A percentile compares a stretch with the other conserved stretches of the same genome.
Conservation (phyloP, 2,113 vertebrate species). For the Antechinus stuartii region DNA sequence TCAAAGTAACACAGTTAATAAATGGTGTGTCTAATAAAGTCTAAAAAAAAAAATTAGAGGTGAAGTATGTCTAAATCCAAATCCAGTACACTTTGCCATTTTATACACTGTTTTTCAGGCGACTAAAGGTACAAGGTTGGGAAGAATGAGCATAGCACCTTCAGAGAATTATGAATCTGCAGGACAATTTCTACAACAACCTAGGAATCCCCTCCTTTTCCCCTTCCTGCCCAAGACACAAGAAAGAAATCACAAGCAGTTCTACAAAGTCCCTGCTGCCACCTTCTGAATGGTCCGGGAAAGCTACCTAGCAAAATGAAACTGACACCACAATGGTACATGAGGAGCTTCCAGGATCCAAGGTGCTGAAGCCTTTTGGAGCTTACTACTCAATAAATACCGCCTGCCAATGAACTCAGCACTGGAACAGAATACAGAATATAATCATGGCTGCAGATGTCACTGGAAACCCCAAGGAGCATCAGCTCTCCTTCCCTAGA, state of each 20-base stretch:
- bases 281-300: not conserved
- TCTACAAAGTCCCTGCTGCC: not conserved
- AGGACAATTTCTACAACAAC: not conserved
- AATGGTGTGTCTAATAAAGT: not conserved
- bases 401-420: not conserved
- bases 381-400: not conserved
- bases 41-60: too few species aligned
- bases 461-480: not conserved
- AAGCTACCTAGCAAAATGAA: not conserved
- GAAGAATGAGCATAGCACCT: not conserved
- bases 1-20: not conserved
- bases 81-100: not conserved
- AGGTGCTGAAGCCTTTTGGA: not conserved
- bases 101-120: not conserved
- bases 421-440: not conserved
- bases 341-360: not conserved
- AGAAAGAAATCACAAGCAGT: not conserved
- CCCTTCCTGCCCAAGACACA: not conserved
- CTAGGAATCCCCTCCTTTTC: not conserved
- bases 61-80: not conserved
- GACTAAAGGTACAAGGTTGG: not conserved
- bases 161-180: not conserved
- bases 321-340: not conserved
- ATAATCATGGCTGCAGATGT: not conserved
- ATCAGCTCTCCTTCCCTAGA: not conserved